Percentiles rank a stretch among this genome's conserved stretches.
Conservation (phyloP, 2,113 vertebrate genomes). For the Podiceps cristatus region DNA sequence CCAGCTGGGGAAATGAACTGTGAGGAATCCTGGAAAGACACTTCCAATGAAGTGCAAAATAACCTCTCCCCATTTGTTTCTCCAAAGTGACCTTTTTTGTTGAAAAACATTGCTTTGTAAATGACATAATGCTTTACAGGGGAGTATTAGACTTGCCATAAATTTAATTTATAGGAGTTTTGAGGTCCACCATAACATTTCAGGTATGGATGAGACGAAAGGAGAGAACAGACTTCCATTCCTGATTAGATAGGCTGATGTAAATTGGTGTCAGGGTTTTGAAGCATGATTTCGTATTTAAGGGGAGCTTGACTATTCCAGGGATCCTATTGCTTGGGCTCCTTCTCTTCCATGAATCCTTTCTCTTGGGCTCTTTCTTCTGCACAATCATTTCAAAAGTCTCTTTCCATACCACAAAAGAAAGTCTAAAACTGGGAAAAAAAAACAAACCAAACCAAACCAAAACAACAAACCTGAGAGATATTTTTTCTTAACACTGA, state of each 20-base stretch:
- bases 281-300: not conserved
- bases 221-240: not conserved
- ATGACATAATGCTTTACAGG: not conserved
- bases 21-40: not conserved
- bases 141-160: not conserved
- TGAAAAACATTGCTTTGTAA: not conserved
- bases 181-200: not conserved
- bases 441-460: not conserved
- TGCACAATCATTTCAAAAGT: not conserved
- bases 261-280: not conserved
- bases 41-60: not conserved
- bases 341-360: not conserved
- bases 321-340: not conserved
- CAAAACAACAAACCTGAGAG: too few species aligned
- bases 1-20: not conserved
- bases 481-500: not conserved
- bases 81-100: not conserved
- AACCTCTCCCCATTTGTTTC: not conserved
- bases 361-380: not conserved
- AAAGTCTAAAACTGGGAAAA: not conserved
- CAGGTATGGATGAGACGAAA: not conserved
- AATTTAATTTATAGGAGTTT: not conserved
- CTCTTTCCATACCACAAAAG: not conserved
- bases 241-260: not conserved
- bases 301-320: not conserved